Percentiles rank a stretch among this genome's conserved stretches.
phyloP scores from a whole-genome alignment of 2,888 invertebrate genomes.

The Microplitis manilae region DNA sequence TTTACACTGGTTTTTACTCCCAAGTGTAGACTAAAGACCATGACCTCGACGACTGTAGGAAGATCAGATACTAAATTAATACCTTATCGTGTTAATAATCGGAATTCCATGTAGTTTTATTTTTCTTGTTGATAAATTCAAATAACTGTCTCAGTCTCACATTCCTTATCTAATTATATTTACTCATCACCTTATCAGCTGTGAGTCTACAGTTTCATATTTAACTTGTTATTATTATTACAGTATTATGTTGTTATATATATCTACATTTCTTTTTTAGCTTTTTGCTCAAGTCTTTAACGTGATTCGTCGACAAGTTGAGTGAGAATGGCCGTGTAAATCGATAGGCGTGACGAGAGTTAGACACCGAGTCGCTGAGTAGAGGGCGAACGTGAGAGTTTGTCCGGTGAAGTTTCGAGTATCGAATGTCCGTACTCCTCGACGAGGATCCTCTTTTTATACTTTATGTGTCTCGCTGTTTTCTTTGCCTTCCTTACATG shows the following conservation, averaged over 20 bases:
- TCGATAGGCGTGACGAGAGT: constrained; percentile 42
- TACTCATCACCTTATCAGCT: constrained; percentile 11
- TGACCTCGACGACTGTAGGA: background rate
- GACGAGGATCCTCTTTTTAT: constrained; percentile 14
- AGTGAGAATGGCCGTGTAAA: constrained; percentile 36
- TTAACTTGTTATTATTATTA: background rate
- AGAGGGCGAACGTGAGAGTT: constrained; percentile 42
- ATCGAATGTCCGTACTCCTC: constrained; percentile 32
- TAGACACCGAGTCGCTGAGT: constrained; percentile 34
- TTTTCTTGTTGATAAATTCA: background rate
- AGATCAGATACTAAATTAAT: background rate
- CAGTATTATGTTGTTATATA: background rate
- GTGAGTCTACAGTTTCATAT: background rate
- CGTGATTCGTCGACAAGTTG: constrained; percentile 15
- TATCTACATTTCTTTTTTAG: background rate
- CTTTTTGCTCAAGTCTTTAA: constrained; percentile 10
- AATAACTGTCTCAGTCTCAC: constrained; percentile 9
- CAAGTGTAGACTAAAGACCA: background rate
- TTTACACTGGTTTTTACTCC: no score
- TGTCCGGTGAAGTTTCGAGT: constrained; percentile 38
- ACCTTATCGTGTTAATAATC: constrained; percentile 15
- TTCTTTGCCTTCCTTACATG: no score
- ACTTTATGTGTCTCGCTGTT: background rate
- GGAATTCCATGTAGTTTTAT: constrained; percentile 2
- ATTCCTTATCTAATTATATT: constrained; percentile 28